phyloP scores from a whole-genome alignment of 1,140 invertebrate species.

The Zophobas morio region DNA sequence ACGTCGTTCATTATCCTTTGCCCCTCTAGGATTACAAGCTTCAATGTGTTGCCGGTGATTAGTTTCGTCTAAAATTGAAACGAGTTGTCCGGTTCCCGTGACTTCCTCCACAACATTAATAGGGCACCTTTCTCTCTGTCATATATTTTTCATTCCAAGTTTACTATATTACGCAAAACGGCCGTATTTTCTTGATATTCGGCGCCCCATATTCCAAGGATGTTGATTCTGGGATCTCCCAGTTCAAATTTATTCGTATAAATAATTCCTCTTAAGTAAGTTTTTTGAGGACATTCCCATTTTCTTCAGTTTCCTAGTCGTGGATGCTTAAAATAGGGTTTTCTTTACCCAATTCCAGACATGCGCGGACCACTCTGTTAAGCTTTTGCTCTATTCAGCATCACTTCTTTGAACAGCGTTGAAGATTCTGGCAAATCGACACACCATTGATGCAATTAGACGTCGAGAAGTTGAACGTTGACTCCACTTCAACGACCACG shows the following conservation, averaged over 20 bases:
- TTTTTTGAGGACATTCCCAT: conserved; percentile 98
- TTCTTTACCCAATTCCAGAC: conserved; percentile 82
- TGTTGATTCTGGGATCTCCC: conserved; percentile 94
- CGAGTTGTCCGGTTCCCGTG: conserved; percentile 88
- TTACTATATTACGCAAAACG: conserved; percentile 80
- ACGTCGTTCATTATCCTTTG: conserved; percentile 82
- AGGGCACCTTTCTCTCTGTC: conserved; percentile 90
- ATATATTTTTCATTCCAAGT: conserved; percentile 81
- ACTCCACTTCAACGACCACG: conserved; percentile 84
- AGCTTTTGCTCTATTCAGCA: conserved; percentile 99
- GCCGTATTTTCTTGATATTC: conserved; percentile 99
- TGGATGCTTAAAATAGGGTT: conserved; percentile 97
- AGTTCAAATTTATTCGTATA: conserved; percentile 90
- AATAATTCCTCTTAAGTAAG: conserved; percentile 92
- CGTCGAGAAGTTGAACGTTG: conserved; percentile 94
- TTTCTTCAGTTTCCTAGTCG: conserved; percentile 97
- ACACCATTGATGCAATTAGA: conserved; percentile 96
- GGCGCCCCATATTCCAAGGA: conserved; percentile 96
- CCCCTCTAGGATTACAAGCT: conserved; percentile 87
- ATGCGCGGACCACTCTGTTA: conserved; percentile 93
- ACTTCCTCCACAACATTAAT: conserved; percentile 95
- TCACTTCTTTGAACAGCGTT: conserved; percentile 97
- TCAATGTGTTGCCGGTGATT: conserved; percentile 84
- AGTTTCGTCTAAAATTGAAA: conserved; percentile 72
- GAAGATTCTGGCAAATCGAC: conserved; percentile 92